Evolutionary conservation across 2,113 vertebrate species (phyloP).

Genomic region (Lepus europaeus): DNA sequence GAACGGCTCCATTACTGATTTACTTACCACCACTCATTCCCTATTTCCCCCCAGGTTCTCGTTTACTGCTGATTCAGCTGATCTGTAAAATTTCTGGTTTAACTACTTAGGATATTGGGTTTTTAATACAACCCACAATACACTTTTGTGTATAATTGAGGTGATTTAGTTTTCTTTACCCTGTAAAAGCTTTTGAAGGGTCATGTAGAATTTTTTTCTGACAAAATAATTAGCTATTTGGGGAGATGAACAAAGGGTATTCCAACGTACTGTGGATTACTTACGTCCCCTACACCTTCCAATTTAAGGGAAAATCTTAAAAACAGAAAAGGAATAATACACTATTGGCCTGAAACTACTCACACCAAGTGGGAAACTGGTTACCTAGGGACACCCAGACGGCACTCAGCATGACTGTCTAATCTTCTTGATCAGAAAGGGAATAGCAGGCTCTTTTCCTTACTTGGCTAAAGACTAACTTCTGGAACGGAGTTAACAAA

Average conservation of each 20-base stretch:
- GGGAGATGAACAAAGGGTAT: neutral
- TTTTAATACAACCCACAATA: neutral
- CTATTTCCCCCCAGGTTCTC: constrained; percentile 22
- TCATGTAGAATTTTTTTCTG: neutral
- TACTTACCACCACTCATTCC: constrained; percentile 7
- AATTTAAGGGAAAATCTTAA: constrained; percentile 15
- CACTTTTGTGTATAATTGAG: neutral
- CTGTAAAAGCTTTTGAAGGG: neutral
- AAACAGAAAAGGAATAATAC: neutral
- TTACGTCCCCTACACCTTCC: neutral
- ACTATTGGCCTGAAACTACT: neutral
- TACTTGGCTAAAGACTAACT: neutral
- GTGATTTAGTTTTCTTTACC: neutral
- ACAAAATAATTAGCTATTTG: constrained; percentile 18
- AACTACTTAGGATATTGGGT: neutral
- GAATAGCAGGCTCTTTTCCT: neutral
- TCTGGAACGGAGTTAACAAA: neutral
- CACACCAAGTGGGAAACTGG: neutral
- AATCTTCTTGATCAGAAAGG: neutral
- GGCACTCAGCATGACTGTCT: neutral
- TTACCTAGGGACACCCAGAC: neutral
- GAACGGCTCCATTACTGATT: neutral
- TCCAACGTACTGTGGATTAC: neutral
- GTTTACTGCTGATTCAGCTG: neutral
- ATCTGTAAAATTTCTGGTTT: constrained; percentile 8